Base-by-base conservation (phyloP, 2,113 vertebrate genomes). In the Psilopsiagon aurifrons region DNA sequence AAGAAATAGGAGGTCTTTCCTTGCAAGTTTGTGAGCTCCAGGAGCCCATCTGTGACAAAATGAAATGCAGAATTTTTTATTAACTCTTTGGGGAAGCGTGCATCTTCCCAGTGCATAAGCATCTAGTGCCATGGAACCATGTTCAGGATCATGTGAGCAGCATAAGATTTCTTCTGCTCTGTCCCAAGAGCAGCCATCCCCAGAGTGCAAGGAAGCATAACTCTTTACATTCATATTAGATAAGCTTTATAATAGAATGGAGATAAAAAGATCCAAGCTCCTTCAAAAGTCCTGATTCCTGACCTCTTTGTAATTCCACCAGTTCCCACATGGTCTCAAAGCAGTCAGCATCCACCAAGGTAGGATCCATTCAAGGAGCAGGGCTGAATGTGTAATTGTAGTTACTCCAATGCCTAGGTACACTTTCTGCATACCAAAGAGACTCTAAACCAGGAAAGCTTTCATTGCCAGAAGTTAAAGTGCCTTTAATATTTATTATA, bases 401-500 rank as follows among this genome's bases (percentile, higher is more conserved):
- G 91, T 93, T 90, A 94, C 60, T 87, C 51, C 81, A 95, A 15
- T 25, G 63, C 24, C 68, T 31, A 44, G 16, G 31, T 90, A 62
- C 33, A 57, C 6, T 73, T 91, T 93, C 76, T 86, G 79, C 69
- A 60, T 88, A 76, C 43, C 68, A 85, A 90, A 90, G 57, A 82
- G 89, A 77, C 74, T 44, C 51, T 84, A 73, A 86, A 69, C 54
- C 44, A 83, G 92, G 88, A 92, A 85, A 81, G 92, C 64, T 83
- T 90, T 94, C 83, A 89, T 90, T 96, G 47, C 43, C 63, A 95
- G 66, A 83, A 97, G 41, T 87, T 97, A 96, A 97, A 97, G 86
- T 94, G 92, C 81, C 94, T 95, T 95, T 95, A 97, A 96, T 98
- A 97, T 98, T 97, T 97, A 97, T 96, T 96, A 86, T 82, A 82